phyloP scores from a whole-genome alignment of 1,140 invertebrate genomes.

The Homalodisca vitripennis region DNA sequence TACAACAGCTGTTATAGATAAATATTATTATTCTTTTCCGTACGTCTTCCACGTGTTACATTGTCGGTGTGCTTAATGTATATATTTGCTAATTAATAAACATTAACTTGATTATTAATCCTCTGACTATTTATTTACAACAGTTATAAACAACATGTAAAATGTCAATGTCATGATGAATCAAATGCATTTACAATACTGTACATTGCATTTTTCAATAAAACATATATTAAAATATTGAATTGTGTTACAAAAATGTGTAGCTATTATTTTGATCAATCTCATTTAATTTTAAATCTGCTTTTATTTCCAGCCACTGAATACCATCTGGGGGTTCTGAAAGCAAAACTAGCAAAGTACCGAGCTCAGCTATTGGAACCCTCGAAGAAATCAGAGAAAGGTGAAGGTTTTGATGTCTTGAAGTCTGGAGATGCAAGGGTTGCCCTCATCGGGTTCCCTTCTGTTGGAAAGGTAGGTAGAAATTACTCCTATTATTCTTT shows the following conservation, averaged over 20 bases:
- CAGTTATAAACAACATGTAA: background rate
- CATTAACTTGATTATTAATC: too few species aligned
- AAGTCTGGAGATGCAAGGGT: slow-evolving; percentile 99
- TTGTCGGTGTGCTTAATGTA: too few species aligned
- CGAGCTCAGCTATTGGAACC: slow-evolving; percentile 94
- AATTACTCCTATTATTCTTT: background rate
- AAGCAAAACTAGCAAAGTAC: slow-evolving; percentile 98
- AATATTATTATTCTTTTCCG: too few species aligned
- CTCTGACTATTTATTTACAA: background rate
- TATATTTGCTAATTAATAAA: too few species aligned
- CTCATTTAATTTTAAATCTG: too few species aligned
- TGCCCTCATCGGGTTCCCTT: slow-evolving; percentile 96
- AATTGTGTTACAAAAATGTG: background rate
- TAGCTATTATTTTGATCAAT: too few species aligned
- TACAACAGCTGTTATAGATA: too few species aligned
- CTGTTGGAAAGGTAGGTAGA: slow-evolving; percentile 79
- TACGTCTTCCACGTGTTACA: too few species aligned
- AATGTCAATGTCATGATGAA: background rate
- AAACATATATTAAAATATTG: background rate
- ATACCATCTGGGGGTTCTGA: slow-evolving; percentile 96
- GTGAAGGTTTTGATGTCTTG: slow-evolving; percentile 99
- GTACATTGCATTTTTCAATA: background rate
- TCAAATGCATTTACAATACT: background rate
- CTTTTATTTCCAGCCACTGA: slow-evolving; percentile 87
- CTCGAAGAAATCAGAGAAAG: slow-evolving; percentile 93